Evolutionary conservation across 2,888 invertebrate genomes (phyloP).

Genomic region (Cephalotes varians): DNA sequence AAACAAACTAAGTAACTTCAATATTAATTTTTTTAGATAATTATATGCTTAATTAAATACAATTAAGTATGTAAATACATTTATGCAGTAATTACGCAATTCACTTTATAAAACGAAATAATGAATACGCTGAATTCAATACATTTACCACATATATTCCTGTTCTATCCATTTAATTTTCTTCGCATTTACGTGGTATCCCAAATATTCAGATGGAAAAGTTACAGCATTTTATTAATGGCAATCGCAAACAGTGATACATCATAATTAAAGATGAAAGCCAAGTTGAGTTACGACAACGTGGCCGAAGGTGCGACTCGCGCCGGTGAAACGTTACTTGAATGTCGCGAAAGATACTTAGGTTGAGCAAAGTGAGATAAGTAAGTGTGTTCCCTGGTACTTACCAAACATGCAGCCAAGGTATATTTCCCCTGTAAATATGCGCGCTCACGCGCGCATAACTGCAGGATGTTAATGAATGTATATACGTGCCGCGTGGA

Average conservation of each 20-base stretch:
- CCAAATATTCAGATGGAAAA: neutral
- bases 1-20: neutral
- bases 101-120: conserved; percentile 8
- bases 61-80: neutral
- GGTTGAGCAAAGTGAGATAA: conserved; percentile 44
- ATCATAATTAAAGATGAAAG: conserved; percentile 42
- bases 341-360: conserved; percentile 24
- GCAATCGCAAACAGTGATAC: conserved; percentile 13
- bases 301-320: neutral
- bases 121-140: neutral
- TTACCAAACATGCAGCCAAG: conserved; percentile 50
- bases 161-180: neutral
- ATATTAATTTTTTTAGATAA: neutral
- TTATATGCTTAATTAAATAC: neutral
- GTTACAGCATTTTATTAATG: conserved; percentile 18
- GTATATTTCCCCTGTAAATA: conserved; percentile 49
- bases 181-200: neutral
- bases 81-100: neutral
- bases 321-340: conserved; percentile 22
- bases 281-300: conserved; percentile 5
- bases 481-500: conserved; percentile 36
- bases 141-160: neutral
- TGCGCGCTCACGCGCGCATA: conserved; percentile 11
- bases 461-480: conserved; percentile 62
- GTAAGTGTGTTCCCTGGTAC: conserved; percentile 54